These are phyloP conservation scores for Cottoperca gobio DNA, from an alignment of 2,797 vertebrate species.

Conservation along the genomic window DNA sequence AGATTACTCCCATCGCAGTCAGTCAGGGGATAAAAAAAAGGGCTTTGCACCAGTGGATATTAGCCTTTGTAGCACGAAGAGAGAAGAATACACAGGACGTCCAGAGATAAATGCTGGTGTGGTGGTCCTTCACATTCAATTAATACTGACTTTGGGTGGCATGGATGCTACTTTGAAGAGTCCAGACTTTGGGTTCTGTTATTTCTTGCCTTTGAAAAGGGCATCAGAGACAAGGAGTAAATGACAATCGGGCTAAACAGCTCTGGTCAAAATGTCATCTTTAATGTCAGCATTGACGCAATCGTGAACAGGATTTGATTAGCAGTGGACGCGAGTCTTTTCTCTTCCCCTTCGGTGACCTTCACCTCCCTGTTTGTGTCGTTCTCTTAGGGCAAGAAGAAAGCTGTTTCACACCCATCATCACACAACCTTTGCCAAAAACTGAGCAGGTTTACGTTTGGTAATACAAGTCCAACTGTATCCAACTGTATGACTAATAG, in stretches of 20 bases:
- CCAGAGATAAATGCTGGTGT: conserved; percentile 67
- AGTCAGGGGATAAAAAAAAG: conserved; percentile 51
- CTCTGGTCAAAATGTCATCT: conserved; percentile 71
- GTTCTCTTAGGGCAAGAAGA: not conserved
- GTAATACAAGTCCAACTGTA: conserved; percentile 35
- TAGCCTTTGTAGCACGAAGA: conserved; percentile 50
- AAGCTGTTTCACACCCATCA: conserved; percentile 19
- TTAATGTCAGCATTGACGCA: conserved; percentile 58
- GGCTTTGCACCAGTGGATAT: conserved; percentile 63
- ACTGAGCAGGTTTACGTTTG: not conserved
- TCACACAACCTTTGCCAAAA: conserved; percentile 3
- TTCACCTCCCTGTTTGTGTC: conserved; percentile 10
- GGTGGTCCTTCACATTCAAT: conserved; percentile 77
- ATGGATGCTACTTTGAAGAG: conserved; percentile 52
- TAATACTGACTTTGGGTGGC: conserved; percentile 73
- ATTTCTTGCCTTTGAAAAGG: conserved; percentile 66
- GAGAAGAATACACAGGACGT: conserved; percentile 40
- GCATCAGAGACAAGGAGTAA: conserved; percentile 53
- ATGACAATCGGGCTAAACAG: conserved; percentile 54
- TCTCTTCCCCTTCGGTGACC: conserved; percentile 44
- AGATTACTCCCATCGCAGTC: conserved; percentile 73
- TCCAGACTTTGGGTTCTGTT: conserved; percentile 37
- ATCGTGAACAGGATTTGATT: conserved; percentile 38
- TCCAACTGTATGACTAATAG: conserved; percentile 33
- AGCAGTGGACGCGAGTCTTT: conserved; percentile 25